Base-by-base conservation (phyloP, 2,113 vertebrate genomes). In the Penelope pileata region DNA sequence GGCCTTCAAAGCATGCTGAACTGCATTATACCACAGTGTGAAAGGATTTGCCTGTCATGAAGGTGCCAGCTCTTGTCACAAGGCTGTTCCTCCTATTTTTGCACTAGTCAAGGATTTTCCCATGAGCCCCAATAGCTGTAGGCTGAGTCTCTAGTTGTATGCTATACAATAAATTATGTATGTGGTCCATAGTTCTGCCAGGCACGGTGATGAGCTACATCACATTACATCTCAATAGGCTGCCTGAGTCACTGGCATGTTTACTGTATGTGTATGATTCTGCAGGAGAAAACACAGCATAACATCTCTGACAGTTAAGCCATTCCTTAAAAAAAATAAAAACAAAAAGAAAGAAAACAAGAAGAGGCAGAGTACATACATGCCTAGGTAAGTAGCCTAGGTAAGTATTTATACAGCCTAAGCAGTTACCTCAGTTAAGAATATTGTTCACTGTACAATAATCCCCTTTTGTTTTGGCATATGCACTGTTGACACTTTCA, bases 1-100 rank as follows among this genome's bases (percentile, higher is more conserved):
- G 96, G 79, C 87, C 96, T 97, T 98, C 97, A 98, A 98, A 98
- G 97, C 85, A 85, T 5, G 59, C 89, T 80, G 80, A 93, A 81
- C 86, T 94, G 78, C 96, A 96, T 96, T 97, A 97, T 43, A 69
- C 48, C 79, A 12, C 45, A 29, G 96, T 98, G 97, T 96, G 96
- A 98, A 95, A 93, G 93, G 96, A 97, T 76, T 32, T 59, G 84
- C 81, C 94, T 98, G 96, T 97, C 97, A 97, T 14, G 66, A 83
- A 86, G 85, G 83, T 97, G 69, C 64, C 94, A 94, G 92, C 43
- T 91, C 82, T 59, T 78, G 82, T 81, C 92, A 79, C 12, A 74
- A 88, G 58, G 59, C 84, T 95, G 83, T 45, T 82, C 51, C 86
- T 96, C 95, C 77, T 88, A 50, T 68, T 96, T 94, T 93, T 93